Base-by-base conservation (phyloP, 1,140 invertebrate species). In the Amyelois transitella region DNA sequence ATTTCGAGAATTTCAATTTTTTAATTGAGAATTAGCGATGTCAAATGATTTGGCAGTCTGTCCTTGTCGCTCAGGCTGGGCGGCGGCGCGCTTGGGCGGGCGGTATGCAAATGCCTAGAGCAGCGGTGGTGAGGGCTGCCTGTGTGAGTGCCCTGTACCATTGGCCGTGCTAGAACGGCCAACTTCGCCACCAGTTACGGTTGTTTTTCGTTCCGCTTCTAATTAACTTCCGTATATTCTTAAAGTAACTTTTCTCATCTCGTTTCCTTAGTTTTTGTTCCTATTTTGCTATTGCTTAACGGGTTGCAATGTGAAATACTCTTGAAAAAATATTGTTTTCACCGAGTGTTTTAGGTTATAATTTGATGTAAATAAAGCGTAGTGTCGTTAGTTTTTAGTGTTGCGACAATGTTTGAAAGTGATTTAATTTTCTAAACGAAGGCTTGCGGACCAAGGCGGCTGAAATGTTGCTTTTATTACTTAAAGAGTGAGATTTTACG, bases 221-320 rank as follows among this genome's bases (percentile, higher is more conserved):
- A 88, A 88, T 88, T 88, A 85, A 85, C 82, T 86, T 85, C 78
- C 85, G 85, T 85, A 79, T 81, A 84, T 84, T 87, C 82, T 84
- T 79, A 75, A 82, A 80, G 77, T 85, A 88, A 86, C 82, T 88
- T 86, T 88, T 85, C 77, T 84, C 85, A 86, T 85, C 81, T 81
- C 76, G 72, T 69, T 73, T 51, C 60, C 64, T 61, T 63, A 73
- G 71, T 81, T 84, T 77, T 82, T 62, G 61, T 69, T 62, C 51
- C 38, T 32, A 48, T 54, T 72, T 73, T 52, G 60, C 71, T 74
- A 67, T 63, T 58, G 67, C 64, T 77, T 78, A 67, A 64, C 59
- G 45, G 68, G 70, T 78, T 77, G 67, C 66, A 21, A 48, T 48
- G 45, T 48, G 45, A 48, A 21, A 48, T 48, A 48, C 45, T 48